Base-by-base conservation (phyloP, 2,888 invertebrate species). In the Malachius bipustulatus region DNA sequence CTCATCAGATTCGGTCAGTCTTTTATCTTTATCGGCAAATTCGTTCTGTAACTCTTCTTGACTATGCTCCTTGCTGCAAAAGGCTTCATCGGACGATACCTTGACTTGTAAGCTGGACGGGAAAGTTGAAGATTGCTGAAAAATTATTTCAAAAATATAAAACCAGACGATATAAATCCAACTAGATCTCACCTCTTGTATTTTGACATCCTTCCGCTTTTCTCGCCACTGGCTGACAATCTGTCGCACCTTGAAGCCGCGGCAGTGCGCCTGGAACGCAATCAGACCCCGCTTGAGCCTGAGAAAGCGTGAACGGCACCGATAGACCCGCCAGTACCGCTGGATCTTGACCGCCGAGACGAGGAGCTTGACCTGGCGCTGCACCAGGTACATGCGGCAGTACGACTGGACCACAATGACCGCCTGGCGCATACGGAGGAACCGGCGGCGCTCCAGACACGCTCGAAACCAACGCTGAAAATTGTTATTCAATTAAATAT, bases 401-500 rank as follows among this genome's bases (percentile, higher is more conserved):
- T 71, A 72, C 2, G 77, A 71, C 64, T 90, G 91, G 55, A 93
- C 73, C 39, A 76, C 71, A 27, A 85, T 65, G 2, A 81, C 77
- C 9, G 88, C 82, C 35, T 75, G 70, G 42, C 77, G 71, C 40
- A 88, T 63, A 37, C 77, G 70, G 1, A 87, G 62, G 64, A 84
- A 94, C 42, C 81, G 72, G 41, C 82, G 67, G 39, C 89, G 65
- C 53, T 84, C 84, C 28, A 88, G 64, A 50, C 81, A 77, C 1
- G 84, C 78, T 26, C 89, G 71, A 63, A 87, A 85, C 90, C 90
- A 91, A 43, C 88, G 68, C 64, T 96, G 94, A n/a, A n/a, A n/a
- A n/a, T n/a, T n/a, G n/a, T n/a, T n/a, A n/a, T n/a, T n/a, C n/a
- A n/a, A n/a, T n/a, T n/a, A n/a, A n/a, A n/a, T n/a, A n/a, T n/a